Percentiles rank a stretch among this genome's conserved stretches.
Conservation (phyloP, 2,888 invertebrate species). For the Crepidodera aurea region DNA sequence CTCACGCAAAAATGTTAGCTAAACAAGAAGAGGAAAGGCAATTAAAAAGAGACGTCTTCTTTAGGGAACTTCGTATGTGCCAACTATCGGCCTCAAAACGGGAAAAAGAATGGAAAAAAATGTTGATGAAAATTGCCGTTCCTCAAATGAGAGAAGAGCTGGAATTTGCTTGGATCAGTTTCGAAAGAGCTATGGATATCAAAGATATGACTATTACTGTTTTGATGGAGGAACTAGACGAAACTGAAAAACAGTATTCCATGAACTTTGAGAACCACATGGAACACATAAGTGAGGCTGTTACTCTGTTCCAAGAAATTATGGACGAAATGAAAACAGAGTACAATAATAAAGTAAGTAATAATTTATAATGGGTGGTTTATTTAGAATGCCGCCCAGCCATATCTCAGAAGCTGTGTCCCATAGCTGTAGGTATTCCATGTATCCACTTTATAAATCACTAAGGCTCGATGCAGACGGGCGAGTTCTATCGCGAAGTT, state of each 20-base stretch:
- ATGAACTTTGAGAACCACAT: conserved; percentile 56
- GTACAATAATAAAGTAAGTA: conserved; percentile 48
- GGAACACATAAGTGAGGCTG: conserved; percentile 57
- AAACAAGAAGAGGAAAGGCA: conserved; percentile 50
- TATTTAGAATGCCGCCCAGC: too few relatives aligned
- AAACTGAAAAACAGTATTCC: conserved; percentile 60
- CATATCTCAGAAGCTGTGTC: too few relatives aligned
- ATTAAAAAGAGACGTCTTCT: conserved; percentile 53
- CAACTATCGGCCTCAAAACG: conserved; percentile 52
- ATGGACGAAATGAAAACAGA: conserved; percentile 55
- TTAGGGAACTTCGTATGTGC: conserved; percentile 58
- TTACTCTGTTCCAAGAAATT: conserved; percentile 54
- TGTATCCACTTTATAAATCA: too few relatives aligned
- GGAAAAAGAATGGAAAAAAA: conserved; percentile 59
- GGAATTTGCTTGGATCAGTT: conserved; percentile 60
- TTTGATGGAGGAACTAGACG: conserved; percentile 59
- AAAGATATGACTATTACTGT: conserved; percentile 61
- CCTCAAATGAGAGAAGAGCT: conserved; percentile 59
- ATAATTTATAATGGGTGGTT: too few relatives aligned
- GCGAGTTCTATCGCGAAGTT: too few relatives aligned
- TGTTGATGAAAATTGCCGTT: conserved; percentile 57
- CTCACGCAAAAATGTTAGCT: conserved; percentile 38
- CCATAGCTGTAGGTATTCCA: too few relatives aligned
- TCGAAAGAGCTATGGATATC: conserved; percentile 61
- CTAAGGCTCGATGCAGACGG: too few relatives aligned